A percentile compares a stretch with the other conserved stretches of the same genome.
Conservation (phyloP, 2,797 vertebrate genomes). For the Pygocentrus nattereri region DNA sequence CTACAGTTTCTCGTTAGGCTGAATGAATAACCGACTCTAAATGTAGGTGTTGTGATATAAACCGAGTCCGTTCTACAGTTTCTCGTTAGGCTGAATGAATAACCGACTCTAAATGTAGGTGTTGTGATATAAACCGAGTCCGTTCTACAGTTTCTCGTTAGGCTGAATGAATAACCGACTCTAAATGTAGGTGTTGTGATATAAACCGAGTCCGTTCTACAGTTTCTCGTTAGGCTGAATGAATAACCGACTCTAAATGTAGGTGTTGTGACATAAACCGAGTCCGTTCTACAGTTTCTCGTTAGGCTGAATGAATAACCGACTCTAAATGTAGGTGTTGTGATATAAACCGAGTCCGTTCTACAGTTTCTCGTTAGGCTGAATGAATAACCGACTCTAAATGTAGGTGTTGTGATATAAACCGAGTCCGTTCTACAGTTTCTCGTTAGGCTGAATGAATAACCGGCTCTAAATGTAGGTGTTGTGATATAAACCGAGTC, state of each 20-base stretch:
- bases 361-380: neutral
- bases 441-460: neutral
- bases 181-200: too few species aligned
- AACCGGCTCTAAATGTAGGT: neutral
- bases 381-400: neutral
- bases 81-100: neutral
- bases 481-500: neutral
- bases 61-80: neutral
- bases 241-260: neutral
- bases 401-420: neutral
- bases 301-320: neutral
- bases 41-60: neutral
- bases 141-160: neutral
- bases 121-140: neutral
- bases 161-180: neutral
- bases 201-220: too few species aligned
- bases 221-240: neutral
- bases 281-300: neutral
- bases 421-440: neutral
- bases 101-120: neutral
- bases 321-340: neutral
- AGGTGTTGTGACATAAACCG: neutral
- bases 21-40: neutral
- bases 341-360: too few species aligned
- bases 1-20: neutral